Evolutionary conservation across 2,888 invertebrate genomes (phyloP), one percentile per base, ranked within the genome.

Genomic region (Coelinius sp.): DNA sequence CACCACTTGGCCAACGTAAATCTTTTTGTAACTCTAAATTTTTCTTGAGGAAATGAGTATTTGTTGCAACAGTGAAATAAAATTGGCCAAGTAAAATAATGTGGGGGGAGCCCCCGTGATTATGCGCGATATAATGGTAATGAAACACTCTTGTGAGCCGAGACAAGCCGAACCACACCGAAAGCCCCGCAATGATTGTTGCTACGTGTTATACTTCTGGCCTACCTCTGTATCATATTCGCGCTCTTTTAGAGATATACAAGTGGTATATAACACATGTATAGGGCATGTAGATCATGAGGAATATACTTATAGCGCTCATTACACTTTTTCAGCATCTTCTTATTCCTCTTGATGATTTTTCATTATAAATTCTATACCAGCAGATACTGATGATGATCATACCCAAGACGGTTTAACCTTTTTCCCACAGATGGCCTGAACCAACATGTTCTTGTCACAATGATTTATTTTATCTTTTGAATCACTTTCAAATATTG

Each of bases 121-220:
- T 31, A 31, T 14, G 17, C 1, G 53, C 24, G 20, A 6, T 24
- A n/a, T 2, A 25, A 24, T 20, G 53, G 12, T 25, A 56, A 31
- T 27, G 38, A 24, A 63, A 44, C n/a, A n/a, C 63, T 56, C n/a
- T 41, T 41, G 44, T n/a, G 41, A 41, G 59, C 63, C 63, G 63
- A 63, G 41, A 10, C 14, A 8, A 63, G 22, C 63, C 63, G 63
- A 63, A 38, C 12, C 2, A 0, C 14, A 41, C 63, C 63, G 63
- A 63, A 41, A 63, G 35, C n/a, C 24, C 10, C n/a, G n/a, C 31
- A n/a, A 20, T 6, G 24, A 41, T 63, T 38, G 14, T 22, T 41
- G 38, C 22, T 44, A 41, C 41, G 41, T 41, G 41, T 38, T 56
- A 14, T 25, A 24, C n/a, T 12, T 7, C 5, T 20, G 31, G 10